Conservation (phyloP, 2,113 vertebrate genomes). For the Antidorcas marsupialis region DNA sequence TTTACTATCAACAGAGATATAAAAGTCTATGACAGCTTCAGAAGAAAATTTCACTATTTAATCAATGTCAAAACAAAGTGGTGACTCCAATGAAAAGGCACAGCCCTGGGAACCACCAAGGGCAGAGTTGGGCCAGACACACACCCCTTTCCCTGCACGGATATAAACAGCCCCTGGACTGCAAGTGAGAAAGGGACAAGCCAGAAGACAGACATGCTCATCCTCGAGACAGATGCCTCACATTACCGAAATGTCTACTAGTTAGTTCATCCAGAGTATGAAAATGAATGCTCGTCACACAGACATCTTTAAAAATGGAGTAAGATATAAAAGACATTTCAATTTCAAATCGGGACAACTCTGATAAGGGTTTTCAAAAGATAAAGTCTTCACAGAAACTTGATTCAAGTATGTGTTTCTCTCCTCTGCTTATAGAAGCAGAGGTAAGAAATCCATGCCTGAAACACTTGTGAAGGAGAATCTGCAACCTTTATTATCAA, state of each 20-base stretch:
- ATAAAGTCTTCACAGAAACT: not conserved
- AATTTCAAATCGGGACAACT: not conserved
- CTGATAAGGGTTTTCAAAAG: not conserved
- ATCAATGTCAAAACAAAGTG: constrained; percentile 7
- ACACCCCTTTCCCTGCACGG: accelerated
- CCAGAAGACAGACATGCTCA: not conserved
- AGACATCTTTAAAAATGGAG: not conserved
- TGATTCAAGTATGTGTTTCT: not conserved
- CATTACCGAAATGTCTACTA: not conserved
- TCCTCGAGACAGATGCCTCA: not conserved
- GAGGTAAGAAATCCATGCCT: not conserved
- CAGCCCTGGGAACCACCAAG: not conserved
- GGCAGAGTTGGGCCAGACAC: not conserved
- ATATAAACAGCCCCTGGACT: not conserved
- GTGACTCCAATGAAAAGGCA: constrained; percentile 4
- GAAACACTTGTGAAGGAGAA: not conserved
- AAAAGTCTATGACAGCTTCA: constrained; percentile 18
- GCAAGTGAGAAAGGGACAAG: not conserved
- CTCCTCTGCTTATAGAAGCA: not conserved
- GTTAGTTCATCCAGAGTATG: not conserved
- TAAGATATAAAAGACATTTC: not conserved
- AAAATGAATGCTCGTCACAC: not conserved
- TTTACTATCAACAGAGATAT: not conserved
- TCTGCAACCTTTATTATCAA: not conserved
- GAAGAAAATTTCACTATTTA: constrained; percentile 23